These are phyloP conservation scores for Muscicapa adusta DNA, from an alignment of 2,113 vertebrate species.

Conservation along the genomic window DNA sequence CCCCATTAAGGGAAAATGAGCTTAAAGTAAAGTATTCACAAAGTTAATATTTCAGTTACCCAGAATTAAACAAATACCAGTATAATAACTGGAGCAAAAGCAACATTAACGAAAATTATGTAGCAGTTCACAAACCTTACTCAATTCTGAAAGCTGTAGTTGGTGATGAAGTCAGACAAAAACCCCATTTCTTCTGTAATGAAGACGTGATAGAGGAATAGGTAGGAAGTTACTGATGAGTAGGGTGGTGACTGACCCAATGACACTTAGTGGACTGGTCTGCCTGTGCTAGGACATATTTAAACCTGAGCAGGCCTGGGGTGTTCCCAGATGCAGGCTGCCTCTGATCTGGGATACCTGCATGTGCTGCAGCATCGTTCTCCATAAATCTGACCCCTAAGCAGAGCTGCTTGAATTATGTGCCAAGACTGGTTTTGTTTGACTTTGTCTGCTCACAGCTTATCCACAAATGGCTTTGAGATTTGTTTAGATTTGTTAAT, in stretches of 20 bases:
- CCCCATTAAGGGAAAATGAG: background rate
- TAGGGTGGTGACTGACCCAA: background rate
- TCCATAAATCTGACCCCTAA: background rate
- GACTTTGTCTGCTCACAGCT: background rate
- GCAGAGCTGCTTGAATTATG: background rate
- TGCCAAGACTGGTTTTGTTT: background rate
- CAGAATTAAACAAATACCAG: background rate
- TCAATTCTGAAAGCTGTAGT: background rate
- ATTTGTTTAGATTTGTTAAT: background rate
- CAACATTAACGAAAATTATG: background rate
- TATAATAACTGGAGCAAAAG: background rate
- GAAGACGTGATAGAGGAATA: background rate
- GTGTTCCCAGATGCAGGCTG: background rate
- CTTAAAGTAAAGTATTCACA: background rate
- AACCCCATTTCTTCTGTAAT: background rate
- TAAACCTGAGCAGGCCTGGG: background rate
- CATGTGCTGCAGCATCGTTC: rapidly evolving
- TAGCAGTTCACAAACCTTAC: background rate
- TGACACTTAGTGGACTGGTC: background rate
- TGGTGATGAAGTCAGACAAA: background rate
- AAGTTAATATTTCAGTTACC: background rate
- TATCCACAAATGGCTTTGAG: background rate
- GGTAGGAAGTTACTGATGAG: background rate
- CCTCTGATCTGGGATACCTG: background rate
- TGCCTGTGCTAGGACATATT: background rate